Base-by-base conservation (phyloP, 2,113 vertebrate genomes). In the Panthera leo region DNA sequence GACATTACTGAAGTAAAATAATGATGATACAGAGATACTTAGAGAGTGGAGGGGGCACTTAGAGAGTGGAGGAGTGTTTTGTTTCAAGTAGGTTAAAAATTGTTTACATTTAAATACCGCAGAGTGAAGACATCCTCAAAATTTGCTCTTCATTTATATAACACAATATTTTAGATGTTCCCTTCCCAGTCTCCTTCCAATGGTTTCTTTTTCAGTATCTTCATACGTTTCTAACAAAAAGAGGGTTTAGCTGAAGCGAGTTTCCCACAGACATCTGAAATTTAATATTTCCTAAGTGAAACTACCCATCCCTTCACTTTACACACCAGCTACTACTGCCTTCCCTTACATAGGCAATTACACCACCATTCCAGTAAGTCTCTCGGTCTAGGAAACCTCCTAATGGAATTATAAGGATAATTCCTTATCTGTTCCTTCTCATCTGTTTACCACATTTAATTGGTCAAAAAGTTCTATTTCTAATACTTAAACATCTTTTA, bases 1-100 rank as follows among this genome's bases (percentile, higher is more conserved):
- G 58, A 92, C 48, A 84, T 96, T 78, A 94, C 7, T 96, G 51
- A 76, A 94, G 75, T 85, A 95, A 95, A 97, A 89, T 63, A 73
- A 65, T 80, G 65, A 75, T 76, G 31, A 85, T 75, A 91, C 15
- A 39, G 34, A 91, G 42, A 86, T 75, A 36, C 31, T 82, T 78
- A 53, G 71, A 95, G 21, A 8, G 7, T 97, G 42, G 7, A 90
- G 80, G 31, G 27, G 55, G 21, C 36, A 85, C 61, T 7, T 80
- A 53, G 71, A 95, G 21, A 8, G 7, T 97, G 42, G 9, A 90
- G 75, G 31, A 21, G 42, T 90, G 25, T 48, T 79, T 29, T 7
- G 23, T 23, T 88, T 94, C 71, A 92, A 85, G 23, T 61, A 91
- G 21, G 25, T 70, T 87, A 87, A 94, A 71, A 76, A n/a, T n/a